Evolutionary conservation across 2,888 invertebrate genomes (phyloP).

Genomic region (Corythucha ciliata): DNA sequence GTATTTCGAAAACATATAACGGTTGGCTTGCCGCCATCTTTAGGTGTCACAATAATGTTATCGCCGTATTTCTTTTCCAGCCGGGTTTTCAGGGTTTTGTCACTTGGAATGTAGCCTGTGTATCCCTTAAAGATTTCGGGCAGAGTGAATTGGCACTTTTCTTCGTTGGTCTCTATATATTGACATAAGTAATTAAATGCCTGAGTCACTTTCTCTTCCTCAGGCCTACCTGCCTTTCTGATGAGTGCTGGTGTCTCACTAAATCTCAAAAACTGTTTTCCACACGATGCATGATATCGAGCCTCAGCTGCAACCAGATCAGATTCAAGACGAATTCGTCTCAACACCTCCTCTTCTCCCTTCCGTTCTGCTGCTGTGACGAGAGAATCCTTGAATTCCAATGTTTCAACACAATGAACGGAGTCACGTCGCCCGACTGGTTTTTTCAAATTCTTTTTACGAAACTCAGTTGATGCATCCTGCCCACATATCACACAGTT

Average conservation of each 20-base stretch:
- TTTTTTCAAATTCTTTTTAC: too few relatives aligned
- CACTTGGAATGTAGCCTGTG: not conserved
- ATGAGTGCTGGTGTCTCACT: not conserved
- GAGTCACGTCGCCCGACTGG: too few relatives aligned
- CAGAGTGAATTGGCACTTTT: slow-evolving; percentile 1
- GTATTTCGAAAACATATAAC: slow-evolving; percentile 11
- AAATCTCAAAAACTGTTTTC: not conserved
- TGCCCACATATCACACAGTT: not conserved
- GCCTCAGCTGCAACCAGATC: slow-evolving; percentile 6
- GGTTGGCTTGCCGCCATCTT: not conserved
- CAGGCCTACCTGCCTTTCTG: not conserved
- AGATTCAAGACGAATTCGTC: not conserved
- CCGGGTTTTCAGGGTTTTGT: slow-evolving; percentile 1
- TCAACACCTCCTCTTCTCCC: not conserved
- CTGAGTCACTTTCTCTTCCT: not conserved
- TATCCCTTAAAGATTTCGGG: slow-evolving; percentile 1
- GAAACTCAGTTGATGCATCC: not conserved
- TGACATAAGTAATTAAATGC: slow-evolving; percentile 4
- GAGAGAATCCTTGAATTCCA: too few relatives aligned
- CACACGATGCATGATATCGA: not conserved
- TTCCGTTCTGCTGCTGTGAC: too few relatives aligned
- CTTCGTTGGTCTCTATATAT: slow-evolving; percentile 7
- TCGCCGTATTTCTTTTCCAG: not conserved
- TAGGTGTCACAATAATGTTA: slow-evolving; percentile 1
- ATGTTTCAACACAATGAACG: too few relatives aligned